Evolutionary conservation across 2,113 vertebrate genomes (phyloP), one percentile per base, ranked within the genome.

Genomic region (Campylomormyrus numenius): DNA sequence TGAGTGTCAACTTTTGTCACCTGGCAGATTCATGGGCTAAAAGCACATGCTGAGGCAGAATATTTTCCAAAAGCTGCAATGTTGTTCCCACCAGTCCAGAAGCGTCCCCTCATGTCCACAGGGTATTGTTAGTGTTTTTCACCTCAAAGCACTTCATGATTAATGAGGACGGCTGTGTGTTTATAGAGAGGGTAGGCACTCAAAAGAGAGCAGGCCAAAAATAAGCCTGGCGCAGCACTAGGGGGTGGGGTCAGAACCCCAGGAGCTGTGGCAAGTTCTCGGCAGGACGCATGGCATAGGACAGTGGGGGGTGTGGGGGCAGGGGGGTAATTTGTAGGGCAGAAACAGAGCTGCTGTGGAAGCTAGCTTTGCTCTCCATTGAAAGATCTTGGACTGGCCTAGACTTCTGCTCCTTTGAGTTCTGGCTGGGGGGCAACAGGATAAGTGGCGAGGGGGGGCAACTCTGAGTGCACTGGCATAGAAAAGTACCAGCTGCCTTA

Each of bases 1-100:
- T 95, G 95, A 96, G 95, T 96, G 95, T 93, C 93, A 96, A 94
- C 95, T 95, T 80, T 80, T 96, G 96, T 94, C 96, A 94, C 94
- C 93, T 95, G 93, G 93, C 94, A 93, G 92, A 92, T 93, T 93
- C 94, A 93, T 95, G 90, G 92, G 88, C 91, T 91, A 90, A 91
- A 58, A 77, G 86, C 94, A 91, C 92, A 91, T 90, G 86, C 92
- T 92, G 90, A 88, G 94, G 91, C 58, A 90, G 90, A 94, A 95
- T 94, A 96, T 95, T 96, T 96, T 93, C 91, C 91, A 95, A 94
- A 94, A 92, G 93, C 95, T 91, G 92, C 94, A 94, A 94, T 94
- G 93, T 94, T 96, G 93, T 95, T 95, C 93, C 92, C 94, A 95
- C 95, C 92, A 94, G 94, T 95, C 80, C 91, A 92, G 95, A 96